Evolutionary conservation across 2,113 vertebrate species (phyloP), one percentile per base, ranked within the genome.

Genomic region (Sceloporus tristichus): DNA sequence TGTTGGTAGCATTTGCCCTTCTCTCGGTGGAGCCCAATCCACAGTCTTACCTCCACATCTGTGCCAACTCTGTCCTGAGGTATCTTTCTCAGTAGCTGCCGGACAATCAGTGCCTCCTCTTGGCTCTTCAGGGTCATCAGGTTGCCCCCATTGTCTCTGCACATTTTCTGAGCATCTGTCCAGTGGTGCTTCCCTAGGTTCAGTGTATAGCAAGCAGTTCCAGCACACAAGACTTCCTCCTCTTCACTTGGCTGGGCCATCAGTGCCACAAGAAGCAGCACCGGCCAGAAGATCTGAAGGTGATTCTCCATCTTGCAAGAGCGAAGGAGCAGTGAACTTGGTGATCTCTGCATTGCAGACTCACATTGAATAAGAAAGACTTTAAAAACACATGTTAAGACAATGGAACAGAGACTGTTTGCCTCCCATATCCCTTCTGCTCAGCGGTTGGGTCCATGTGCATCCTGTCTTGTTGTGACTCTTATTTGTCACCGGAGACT

Each of bases 401-500:
- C 84, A 83, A 78, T 79, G 85, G 74, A 94, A 83, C 88, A 83
- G 89, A 92, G 91, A n/a, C 87, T 81, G 87, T 38, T 25, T 89
- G 87, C 89, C 91, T 82, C 93, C 90, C 93, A 92, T 94, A 93
- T 96, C 92, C 94, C 94, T 87, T 90, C 38, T 88, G 83, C 92
- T 92, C 74, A 86, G 94, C 80, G 81, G 88, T 86, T 91, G 53
- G 4, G 90, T 91, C 90, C 59, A 84, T 93, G 84, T 90, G 92
- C 96, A 97, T 97, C 97, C 95, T 93, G 96, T 93, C 93, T 84
- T 91, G 83, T 90, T 48, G 79, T 79, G 76, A 88, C 93, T 95
- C 94, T 96, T 97, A 96, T 96, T 96, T 94, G 96, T 97, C 95
- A 94, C 95, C 95, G 95, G 96, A 95, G 94, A 93, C 95, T 74